phyloP scores from a whole-genome alignment of 2,888 invertebrate species.

The Dascillus cervinus region DNA sequence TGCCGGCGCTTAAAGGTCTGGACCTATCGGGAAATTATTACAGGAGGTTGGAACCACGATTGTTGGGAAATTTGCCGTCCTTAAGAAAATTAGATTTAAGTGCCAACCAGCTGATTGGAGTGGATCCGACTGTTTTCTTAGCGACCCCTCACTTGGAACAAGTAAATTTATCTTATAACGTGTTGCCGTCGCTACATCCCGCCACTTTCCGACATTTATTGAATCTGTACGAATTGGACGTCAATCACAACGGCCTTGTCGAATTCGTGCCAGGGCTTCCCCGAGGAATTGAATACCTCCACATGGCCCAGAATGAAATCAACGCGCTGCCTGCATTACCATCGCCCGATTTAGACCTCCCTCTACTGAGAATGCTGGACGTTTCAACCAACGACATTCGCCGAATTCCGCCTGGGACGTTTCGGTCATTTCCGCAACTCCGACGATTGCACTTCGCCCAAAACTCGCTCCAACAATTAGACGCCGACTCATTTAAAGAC shows the following conservation, averaged over 20 bases:
- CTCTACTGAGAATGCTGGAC: constrained; percentile 65
- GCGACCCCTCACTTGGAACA: constrained; percentile 67
- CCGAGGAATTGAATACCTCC: constrained; percentile 66
- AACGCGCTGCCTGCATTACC: constrained; percentile 55
- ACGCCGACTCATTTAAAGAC: constrained; percentile 63
- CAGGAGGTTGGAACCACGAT: constrained; percentile 59
- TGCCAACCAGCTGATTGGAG: constrained; percentile 59
- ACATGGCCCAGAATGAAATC: constrained; percentile 64
- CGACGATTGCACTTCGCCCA: constrained; percentile 62
- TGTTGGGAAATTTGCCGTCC: constrained; percentile 69
- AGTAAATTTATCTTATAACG: constrained; percentile 72
- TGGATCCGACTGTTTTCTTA: constrained; percentile 68
- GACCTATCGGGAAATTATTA: constrained; percentile 73
- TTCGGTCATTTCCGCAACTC: constrained; percentile 60
- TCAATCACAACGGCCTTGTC: constrained; percentile 63
- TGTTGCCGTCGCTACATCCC: constrained; percentile 61
- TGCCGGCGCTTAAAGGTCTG: constrained; percentile 75
- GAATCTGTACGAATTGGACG: constrained; percentile 71
- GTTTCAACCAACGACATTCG: constrained; percentile 68
- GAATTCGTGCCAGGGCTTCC: constrained; percentile 74
- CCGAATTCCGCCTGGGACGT: constrained; percentile 55
- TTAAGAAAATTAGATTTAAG: constrained; percentile 70
- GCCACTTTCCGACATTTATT: constrained; percentile 68
- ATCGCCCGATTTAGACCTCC: constrained; percentile 63
- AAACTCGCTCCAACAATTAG: constrained; percentile 64